phyloP scores from a whole-genome alignment of 1,140 invertebrate species.

The Melanaphis sacchari region DNA sequence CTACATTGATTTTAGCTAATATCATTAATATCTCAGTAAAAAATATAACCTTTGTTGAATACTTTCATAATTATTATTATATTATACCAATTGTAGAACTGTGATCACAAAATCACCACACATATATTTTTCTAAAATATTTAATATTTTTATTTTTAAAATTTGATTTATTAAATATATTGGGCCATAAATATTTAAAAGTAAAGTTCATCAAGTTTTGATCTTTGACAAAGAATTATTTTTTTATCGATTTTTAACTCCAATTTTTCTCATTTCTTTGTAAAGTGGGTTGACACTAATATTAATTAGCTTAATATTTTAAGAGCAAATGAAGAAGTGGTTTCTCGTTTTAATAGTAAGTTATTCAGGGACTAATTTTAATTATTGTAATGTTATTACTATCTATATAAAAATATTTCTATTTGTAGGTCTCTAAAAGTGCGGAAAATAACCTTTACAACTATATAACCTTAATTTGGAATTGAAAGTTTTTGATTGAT shows the following conservation, averaged over 20 bases:
- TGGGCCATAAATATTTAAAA: background rate
- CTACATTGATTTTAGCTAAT: background rate
- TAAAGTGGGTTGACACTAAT: background rate
- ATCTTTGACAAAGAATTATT: background rate
- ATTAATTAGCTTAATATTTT: background rate
- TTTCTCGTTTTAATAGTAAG: background rate
- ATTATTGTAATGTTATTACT: background rate
- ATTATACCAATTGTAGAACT: background rate
- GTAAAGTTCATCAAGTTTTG: background rate
- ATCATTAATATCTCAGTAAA: background rate
- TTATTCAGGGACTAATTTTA: background rate
- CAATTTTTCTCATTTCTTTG: background rate
- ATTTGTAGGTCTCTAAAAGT: background rate
- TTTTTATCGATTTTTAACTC: background rate
- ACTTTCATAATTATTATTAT: background rate
- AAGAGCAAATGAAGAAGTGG: background rate
- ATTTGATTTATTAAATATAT: background rate
- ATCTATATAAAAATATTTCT: background rate
- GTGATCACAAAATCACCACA: background rate
- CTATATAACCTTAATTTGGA: background rate
- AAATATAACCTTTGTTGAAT: background rate
- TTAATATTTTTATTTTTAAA: background rate
- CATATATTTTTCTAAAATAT: background rate
- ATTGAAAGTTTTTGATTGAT: background rate
- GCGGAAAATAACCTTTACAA: background rate